Conservation (phyloP, 2,113 vertebrate genomes). For the Campylomormyrus tamandua region DNA sequence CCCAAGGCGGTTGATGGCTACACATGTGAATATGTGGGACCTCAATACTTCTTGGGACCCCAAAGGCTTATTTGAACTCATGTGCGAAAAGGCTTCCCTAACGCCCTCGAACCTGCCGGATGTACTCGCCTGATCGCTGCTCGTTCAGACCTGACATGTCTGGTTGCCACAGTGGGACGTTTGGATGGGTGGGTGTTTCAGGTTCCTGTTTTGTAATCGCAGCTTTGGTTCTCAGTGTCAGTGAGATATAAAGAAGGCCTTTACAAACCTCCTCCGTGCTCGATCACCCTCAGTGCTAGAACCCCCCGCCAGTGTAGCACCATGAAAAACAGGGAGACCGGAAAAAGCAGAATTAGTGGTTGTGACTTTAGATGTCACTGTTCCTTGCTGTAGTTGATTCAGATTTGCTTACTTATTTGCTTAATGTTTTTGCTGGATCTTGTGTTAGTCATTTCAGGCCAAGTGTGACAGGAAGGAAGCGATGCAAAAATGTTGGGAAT, state of each 20-base stretch:
- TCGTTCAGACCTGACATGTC: slow-evolving; percentile 21
- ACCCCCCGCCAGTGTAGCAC: neutral
- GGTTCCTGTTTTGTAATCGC: neutral
- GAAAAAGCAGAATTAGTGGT: neutral
- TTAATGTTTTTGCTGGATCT: neutral
- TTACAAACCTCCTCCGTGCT: neutral
- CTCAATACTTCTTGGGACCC: slow-evolving; percentile 25
- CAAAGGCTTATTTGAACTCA: neutral
- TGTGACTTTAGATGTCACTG: neutral
- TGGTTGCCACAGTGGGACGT: neutral
- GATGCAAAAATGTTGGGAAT: neutral
- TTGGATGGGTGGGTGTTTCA: neutral
- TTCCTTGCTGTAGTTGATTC: neutral
- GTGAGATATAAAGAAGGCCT: neutral
- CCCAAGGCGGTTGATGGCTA: slow-evolving; percentile 52
- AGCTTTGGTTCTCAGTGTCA: neutral
- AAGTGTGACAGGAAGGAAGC: neutral
- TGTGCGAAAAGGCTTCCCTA: neutral
- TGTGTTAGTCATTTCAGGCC: neutral
- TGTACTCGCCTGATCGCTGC: slow-evolving; percentile 36
- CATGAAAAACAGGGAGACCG: neutral
- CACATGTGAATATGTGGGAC: slow-evolving; percentile 65
- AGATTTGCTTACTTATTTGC: neutral
- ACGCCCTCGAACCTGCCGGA: slow-evolving; percentile 37
- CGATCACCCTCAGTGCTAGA: neutral